Conservation (phyloP, 2,888 invertebrate genomes). For the Aspidapion aeneum region DNA sequence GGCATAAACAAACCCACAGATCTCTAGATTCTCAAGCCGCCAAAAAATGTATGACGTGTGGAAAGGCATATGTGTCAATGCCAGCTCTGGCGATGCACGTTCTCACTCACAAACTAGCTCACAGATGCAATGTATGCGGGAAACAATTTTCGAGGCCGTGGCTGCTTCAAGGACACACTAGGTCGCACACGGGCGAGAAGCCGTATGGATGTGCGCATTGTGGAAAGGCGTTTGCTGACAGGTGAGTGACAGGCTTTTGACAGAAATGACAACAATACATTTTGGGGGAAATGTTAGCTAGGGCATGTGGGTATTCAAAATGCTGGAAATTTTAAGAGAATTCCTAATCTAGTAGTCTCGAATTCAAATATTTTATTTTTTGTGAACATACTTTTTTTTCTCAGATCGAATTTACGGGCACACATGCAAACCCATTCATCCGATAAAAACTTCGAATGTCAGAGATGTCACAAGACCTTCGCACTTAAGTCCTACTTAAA, state of each 20-base stretch:
- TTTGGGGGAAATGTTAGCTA: too few species aligned
- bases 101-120: conserved; percentile 86
- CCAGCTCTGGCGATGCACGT: conserved; percentile 94
- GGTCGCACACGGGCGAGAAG: conserved; percentile 91
- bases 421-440: conserved; percentile 94
- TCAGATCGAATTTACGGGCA: conserved; percentile 76
- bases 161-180: conserved; percentile 82
- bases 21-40: conserved; percentile 91
- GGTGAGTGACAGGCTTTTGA: conserved; percentile 41
- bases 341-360: too few species aligned
- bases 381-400: too few species aligned
- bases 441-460: conserved; percentile 86
- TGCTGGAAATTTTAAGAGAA: too few species aligned
- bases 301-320: too few species aligned
- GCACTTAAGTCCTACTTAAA: conserved; percentile 93
- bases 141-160: conserved; percentile 96
- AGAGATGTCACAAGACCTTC: conserved; percentile 84
- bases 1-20: conserved; percentile 89
- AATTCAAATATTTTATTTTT: too few species aligned
- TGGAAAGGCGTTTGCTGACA: conserved; percentile 92
- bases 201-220: conserved; percentile 94
- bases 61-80: conserved; percentile 96
- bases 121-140: conserved; percentile 89
- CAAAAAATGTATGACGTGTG: conserved; percentile 91
- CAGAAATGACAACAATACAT: too few species aligned